A percentile compares a stretch with the other conserved stretches of the same genome.
Conservation (phyloP, 2,113 vertebrate genomes). For the Petromus typicus region DNA sequence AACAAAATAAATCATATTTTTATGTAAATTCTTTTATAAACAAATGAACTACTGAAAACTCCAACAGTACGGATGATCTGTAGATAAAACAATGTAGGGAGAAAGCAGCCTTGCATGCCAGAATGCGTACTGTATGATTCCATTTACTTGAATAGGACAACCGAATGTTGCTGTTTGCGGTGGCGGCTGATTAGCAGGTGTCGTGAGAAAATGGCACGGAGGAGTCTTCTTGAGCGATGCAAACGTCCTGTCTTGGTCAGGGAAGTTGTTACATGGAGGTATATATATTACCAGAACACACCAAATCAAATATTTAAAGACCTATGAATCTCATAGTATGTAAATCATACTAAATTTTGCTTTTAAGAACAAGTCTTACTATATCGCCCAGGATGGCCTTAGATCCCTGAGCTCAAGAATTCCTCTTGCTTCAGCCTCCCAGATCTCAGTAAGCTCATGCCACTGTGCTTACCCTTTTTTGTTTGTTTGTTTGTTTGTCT, state of each 20-base stretch:
- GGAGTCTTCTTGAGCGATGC: not conserved
- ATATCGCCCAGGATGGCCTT: not conserved
- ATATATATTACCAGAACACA: not conserved
- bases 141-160: not conserved
- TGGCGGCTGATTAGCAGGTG: not conserved
- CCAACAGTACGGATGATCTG: not conserved
- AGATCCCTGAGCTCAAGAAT: not conserved
- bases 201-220: not conserved
- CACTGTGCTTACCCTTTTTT: not conserved
- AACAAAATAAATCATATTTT: not conserved
- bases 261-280: not conserved
- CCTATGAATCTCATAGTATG: not conserved
- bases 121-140: not conserved
- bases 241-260: not conserved
- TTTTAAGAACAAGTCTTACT: not conserved
- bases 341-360: not conserved
- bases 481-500: too few relatives aligned
- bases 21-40: constrained; percentile 52
- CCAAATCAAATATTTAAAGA: not conserved
- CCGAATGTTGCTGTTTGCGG: not conserved
- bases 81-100: not conserved
- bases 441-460: not conserved
- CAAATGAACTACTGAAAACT: not conserved
- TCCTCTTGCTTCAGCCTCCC: not conserved
- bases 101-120: not conserved